Percentiles rank a stretch among this genome's conserved stretches.
phyloP scores from a whole-genome alignment of 92 coral and sea anemone species.

The Siderastrea siderea region DNA sequence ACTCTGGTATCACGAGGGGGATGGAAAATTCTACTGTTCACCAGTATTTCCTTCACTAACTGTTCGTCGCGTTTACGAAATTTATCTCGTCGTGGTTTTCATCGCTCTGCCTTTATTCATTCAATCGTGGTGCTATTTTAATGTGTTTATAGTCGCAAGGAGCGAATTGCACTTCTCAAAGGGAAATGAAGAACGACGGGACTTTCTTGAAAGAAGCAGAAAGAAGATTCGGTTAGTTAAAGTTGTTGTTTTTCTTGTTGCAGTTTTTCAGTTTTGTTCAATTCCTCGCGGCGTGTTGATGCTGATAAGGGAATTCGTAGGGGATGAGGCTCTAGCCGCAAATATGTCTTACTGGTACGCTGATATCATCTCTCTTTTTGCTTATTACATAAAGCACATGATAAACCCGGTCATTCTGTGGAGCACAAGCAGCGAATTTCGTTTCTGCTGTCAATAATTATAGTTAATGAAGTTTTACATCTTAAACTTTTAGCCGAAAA shows the following conservation, averaged over 20 bases:
- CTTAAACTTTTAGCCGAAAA: background rate
- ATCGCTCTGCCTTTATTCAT: slow-evolving; percentile 55
- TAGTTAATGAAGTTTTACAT: background rate
- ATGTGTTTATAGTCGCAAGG: slow-evolving; percentile 43
- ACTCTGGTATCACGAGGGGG: background rate
- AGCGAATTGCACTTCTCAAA: slow-evolving; percentile 31
- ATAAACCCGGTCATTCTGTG: slow-evolving; percentile 79
- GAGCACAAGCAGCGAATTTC: slow-evolving; percentile 76
- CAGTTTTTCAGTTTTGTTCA: slow-evolving; percentile 72
- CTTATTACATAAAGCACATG: slow-evolving; percentile 76
- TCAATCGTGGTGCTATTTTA: slow-evolving; percentile 63
- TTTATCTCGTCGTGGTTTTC: slow-evolving; percentile 58
- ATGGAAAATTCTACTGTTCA: slow-evolving; percentile 5
- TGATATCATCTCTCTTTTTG: slow-evolving; percentile 57
- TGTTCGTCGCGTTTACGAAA: slow-evolving; percentile 51
- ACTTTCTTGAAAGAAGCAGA: slow-evolving; percentile 27
- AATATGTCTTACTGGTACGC: slow-evolving; percentile 52
- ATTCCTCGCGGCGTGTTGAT: slow-evolving; percentile 80
- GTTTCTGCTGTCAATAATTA: slow-evolving; percentile 30
- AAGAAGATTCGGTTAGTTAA: slow-evolving; percentile 59
- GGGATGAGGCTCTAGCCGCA: background rate
- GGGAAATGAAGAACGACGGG: background rate
- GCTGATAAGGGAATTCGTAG: slow-evolving; percentile 64
- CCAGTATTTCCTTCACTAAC: slow-evolving; percentile 41
- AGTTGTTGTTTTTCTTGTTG: slow-evolving; percentile 66